A percentile compares a stretch with the other conserved stretches of the same genome.
Conservation (phyloP, 2,797 vertebrate genomes). For the Thaleichthys pacificus region DNA sequence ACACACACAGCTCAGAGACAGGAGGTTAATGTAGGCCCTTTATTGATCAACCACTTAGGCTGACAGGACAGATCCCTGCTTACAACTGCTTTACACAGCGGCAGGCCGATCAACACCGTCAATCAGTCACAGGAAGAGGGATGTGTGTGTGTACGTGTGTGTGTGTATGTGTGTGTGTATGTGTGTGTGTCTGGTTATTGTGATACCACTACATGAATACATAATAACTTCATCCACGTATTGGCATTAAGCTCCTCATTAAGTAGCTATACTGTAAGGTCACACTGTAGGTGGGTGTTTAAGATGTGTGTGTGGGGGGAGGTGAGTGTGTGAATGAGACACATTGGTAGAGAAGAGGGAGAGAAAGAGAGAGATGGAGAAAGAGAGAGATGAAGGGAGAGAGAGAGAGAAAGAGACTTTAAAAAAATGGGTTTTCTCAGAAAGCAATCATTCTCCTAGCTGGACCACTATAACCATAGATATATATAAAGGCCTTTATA, state of each 20-base stretch:
- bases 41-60: conserved; percentile 34
- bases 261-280: conserved; percentile 58
- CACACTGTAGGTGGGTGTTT: conserved; percentile 49
- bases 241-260: conserved; percentile 58
- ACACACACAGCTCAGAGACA: conserved; percentile 9
- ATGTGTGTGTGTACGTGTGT: background rate
- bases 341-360: too few species aligned
- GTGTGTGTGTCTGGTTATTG: conserved; percentile 1
- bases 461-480: conserved; percentile 51
- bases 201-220: conserved; percentile 1
- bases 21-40: conserved; percentile 10
- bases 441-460: conserved; percentile 60
- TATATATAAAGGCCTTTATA: too few species aligned
- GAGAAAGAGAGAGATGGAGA: conserved; percentile 30
- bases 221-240: conserved; percentile 1
- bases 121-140: background rate
- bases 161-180: background rate
- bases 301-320: conserved; percentile 6
- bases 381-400: conserved; percentile 17
- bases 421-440: conserved; percentile 68
- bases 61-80: conserved; percentile 19
- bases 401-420: conserved; percentile 14
- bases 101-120: conserved; percentile 15
- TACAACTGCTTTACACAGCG: conserved; percentile 26
- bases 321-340: conserved; percentile 20